Evolutionary conservation across 2,888 invertebrate genomes (phyloP).

Genomic region (Lucinisca nassula): DNA sequence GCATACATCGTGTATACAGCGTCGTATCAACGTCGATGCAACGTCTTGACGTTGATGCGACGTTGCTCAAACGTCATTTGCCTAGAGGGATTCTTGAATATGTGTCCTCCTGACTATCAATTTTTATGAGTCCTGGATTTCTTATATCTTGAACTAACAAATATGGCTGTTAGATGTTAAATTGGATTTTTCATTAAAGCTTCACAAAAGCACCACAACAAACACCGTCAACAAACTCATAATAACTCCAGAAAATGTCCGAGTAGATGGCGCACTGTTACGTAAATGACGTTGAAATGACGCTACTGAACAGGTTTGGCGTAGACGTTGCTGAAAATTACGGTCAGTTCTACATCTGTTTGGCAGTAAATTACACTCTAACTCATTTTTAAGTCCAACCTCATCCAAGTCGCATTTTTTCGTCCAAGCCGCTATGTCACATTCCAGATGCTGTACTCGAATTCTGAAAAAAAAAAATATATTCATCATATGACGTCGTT

Average conservation of each 20-base stretch:
- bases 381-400: constrained; percentile 62
- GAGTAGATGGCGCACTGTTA: constrained; percentile 27
- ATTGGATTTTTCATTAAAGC: no score
- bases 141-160: no score
- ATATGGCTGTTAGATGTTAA: no score
- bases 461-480: constrained; percentile 39
- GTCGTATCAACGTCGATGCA: no score
- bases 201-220: neutral
- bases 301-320: constrained; percentile 56
- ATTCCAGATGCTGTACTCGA: constrained; percentile 60
- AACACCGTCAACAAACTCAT: constrained; percentile 18
- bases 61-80: no score
- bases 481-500: no score
- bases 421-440: constrained; percentile 51
- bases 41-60: no score
- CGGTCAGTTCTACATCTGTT: constrained; percentile 54
- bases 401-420: constrained; percentile 34
- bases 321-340: constrained; percentile 34
- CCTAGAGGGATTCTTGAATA: no score
- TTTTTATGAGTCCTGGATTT: no score
- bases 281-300: constrained; percentile 59
- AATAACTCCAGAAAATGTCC: constrained; percentile 24
- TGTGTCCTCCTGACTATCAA: no score
- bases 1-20: no score
- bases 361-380: constrained; percentile 66